phyloP scores from a whole-genome alignment of 2,888 invertebrate species.

The Heliothis peltigera region DNA sequence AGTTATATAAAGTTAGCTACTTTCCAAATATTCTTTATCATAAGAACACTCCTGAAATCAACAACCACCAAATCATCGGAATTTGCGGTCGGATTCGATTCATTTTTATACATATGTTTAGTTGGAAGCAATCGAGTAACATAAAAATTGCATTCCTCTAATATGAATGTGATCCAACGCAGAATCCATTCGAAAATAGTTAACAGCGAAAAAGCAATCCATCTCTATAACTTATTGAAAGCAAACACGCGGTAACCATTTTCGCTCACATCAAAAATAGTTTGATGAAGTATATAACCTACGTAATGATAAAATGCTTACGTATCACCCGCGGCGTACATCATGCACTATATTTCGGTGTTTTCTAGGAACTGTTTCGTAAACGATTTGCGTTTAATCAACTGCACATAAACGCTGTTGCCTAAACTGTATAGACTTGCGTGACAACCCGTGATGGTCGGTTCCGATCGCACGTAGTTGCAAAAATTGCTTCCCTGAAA shows the following conservation, averaged over 20 bases:
- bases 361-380: slow-evolving; percentile 66
- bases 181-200: slow-evolving; percentile 4
- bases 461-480: slow-evolving; percentile 70
- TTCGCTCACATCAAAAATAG: slow-evolving; percentile 25
- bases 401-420: slow-evolving; percentile 64
- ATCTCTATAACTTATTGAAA: slow-evolving; percentile 12
- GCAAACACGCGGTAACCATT: slow-evolving; percentile 17
- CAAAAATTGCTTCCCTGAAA: slow-evolving; percentile 70
- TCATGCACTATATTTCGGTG: slow-evolving; percentile 55
- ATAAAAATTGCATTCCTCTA: slow-evolving; percentile 32
- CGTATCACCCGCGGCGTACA: slow-evolving; percentile 40
- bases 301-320: slow-evolving; percentile 48
- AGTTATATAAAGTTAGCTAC: too few species aligned
- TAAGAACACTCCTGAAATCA: too few species aligned
- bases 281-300: slow-evolving; percentile 20
- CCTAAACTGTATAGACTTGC: slow-evolving; percentile 75
- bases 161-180: neutral
- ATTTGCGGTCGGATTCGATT: too few species aligned
- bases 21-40: too few species aligned
- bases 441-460: slow-evolving; percentile 78
- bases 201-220: slow-evolving; percentile 3
- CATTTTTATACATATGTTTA: too few species aligned
- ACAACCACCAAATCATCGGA: too few species aligned
- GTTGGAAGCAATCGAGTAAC: slow-evolving; percentile 28
- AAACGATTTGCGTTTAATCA: slow-evolving; percentile 61